Conservation (phyloP, 2,888 invertebrate genomes). For the Drosophila acutilabella region DNA sequence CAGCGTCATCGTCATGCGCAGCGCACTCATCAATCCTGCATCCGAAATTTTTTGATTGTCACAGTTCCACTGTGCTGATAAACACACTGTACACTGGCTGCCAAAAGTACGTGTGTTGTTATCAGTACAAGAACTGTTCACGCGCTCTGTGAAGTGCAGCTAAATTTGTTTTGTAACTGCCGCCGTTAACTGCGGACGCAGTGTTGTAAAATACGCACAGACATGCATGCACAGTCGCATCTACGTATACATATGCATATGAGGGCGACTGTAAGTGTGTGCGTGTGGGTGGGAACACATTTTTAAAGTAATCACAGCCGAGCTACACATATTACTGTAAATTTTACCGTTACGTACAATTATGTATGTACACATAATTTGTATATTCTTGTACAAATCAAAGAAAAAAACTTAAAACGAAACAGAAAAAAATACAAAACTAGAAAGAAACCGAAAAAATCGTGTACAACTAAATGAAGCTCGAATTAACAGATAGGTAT, state of each 20-base stretch:
- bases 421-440: constrained; percentile 13
- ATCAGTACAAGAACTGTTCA: constrained; percentile 49
- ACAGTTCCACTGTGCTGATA: constrained; percentile 58
- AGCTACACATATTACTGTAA: constrained; percentile 50
- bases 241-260: neutral
- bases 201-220: constrained; percentile 38
- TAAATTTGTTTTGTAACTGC: constrained; percentile 68
- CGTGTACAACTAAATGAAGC: constrained; percentile 56
- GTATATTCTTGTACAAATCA: constrained; percentile 56
- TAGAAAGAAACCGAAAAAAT: constrained; percentile 23
- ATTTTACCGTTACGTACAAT: constrained; percentile 37
- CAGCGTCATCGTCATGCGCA: constrained; percentile 12
- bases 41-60: constrained; percentile 75
- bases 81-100: neutral
- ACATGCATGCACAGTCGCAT: constrained; percentile 4
- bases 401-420: constrained; percentile 25
- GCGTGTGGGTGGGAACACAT: constrained; percentile 33
- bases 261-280: neutral
- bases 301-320: constrained; percentile 51
- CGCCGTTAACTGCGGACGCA: constrained; percentile 29
- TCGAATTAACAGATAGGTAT: constrained; percentile 67
- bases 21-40: constrained; percentile 58
- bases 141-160: constrained; percentile 50
- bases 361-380: constrained; percentile 19
- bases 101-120: constrained; percentile 5